These are phyloP conservation scores for Adelges cooleyi DNA, from an alignment of 1,140 invertebrate genomes.

Conservation along the genomic window DNA sequence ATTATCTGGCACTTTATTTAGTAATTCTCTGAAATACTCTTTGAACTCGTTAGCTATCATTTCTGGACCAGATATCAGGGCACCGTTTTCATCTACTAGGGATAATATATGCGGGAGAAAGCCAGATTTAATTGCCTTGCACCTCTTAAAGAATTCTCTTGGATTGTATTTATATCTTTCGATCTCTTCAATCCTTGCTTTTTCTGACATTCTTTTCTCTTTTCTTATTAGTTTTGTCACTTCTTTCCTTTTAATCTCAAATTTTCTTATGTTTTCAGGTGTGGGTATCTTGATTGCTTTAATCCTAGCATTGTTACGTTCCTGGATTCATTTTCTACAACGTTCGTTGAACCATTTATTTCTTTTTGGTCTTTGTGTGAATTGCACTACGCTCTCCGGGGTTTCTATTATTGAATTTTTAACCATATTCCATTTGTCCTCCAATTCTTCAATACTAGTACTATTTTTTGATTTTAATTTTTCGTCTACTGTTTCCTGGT, in stretches of 20 bases:
- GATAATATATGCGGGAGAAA: not conserved
- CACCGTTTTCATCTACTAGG: constrained; percentile 6
- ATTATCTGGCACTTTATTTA: not conserved
- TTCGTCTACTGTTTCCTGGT: constrained; percentile 10
- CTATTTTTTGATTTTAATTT: not conserved
- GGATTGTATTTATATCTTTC: constrained; percentile 4
- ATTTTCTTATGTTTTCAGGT: too few species aligned
- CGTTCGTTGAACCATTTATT: constrained; percentile 1
- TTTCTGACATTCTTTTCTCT: not conserved
- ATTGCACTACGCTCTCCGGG: not conserved
- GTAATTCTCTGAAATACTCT: not conserved
- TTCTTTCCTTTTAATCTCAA: too few species aligned
- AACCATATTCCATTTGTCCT: not conserved
- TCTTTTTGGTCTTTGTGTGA: not conserved
- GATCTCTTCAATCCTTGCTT: not conserved
- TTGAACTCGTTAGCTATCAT: not conserved
- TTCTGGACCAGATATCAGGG: constrained; percentile 1
- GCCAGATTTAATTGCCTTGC: not conserved
- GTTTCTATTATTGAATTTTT: not conserved
- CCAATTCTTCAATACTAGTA: not conserved
- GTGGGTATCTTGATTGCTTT: not conserved
- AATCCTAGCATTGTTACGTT: not conserved
- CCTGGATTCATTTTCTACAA: not conserved
- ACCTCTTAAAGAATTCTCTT: not conserved
- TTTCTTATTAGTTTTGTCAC: too few species aligned